Evolutionary conservation across 2,888 invertebrate species (phyloP).

Genomic region (Theretra japonica): DNA sequence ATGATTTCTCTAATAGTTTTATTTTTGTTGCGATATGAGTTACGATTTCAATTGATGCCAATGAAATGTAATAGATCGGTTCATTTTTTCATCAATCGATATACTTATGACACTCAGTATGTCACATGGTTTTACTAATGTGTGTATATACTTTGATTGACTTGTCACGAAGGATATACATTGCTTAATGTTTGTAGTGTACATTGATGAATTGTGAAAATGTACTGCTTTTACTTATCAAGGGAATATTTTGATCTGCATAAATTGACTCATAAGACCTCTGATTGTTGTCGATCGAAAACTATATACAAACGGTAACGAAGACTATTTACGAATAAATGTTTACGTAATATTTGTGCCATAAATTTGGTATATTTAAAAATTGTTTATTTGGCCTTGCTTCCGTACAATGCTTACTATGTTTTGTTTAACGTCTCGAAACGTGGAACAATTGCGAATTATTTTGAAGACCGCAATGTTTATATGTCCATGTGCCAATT

Average conservation of each 20-base stretch:
- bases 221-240: no score
- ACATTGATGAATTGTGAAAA: background rate
- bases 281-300: background rate
- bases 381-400: conserved; percentile 62
- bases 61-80: conserved; percentile 55
- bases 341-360: conserved; percentile 37
- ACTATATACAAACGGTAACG: background rate
- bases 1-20: conserved; percentile 56
- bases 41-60: conserved; percentile 66
- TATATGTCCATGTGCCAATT: conserved; percentile 65
- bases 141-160: background rate
- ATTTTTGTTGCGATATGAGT: conserved; percentile 56
- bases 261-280: no score
- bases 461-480: conserved; percentile 65
- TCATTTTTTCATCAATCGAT: conserved; percentile 44
- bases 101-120: conserved; percentile 1
- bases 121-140: background rate
- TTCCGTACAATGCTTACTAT: conserved; percentile 56
- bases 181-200: background rate
- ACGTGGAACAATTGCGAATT: conserved; percentile 67
- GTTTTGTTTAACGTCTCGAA: conserved; percentile 64
- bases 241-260: no score
- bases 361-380: conserved; percentile 56
- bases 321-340: background rate
- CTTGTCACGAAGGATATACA: background rate